Evolutionary conservation across 1,140 invertebrate species (phyloP).

Genomic region (Sarcophaga peregrina): DNA sequence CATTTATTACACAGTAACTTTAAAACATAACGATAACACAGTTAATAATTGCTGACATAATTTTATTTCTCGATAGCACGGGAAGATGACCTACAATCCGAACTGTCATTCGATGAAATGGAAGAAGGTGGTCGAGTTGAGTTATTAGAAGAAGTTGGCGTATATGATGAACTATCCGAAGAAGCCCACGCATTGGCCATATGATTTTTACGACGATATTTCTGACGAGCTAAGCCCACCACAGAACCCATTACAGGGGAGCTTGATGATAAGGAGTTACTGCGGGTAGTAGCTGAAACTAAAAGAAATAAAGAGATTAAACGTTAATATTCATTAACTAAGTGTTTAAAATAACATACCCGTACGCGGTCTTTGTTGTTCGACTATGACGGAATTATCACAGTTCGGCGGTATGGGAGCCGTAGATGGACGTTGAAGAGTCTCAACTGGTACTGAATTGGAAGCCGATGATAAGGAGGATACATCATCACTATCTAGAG

Average conservation of each 20-base stretch:
- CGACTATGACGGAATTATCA: neutral
- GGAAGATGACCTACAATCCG: neutral
- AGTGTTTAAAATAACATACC: slow-evolving; percentile 25
- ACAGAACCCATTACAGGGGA: slow-evolving; percentile 61
- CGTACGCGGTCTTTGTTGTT: neutral
- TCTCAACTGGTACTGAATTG: slow-evolving; percentile 7
- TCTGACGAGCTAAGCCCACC: slow-evolving; percentile 56
- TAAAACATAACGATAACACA: too few species aligned
- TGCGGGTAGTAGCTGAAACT: slow-evolving; percentile 37
- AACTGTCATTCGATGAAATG: slow-evolving; percentile 9
- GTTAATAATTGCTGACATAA: neutral
- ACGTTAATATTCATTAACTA: neutral
- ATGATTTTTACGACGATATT: slow-evolving; percentile 51
- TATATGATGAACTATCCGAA: slow-evolving; percentile 54
- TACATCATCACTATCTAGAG: slow-evolving; percentile 46
- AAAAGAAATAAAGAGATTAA: slow-evolving; percentile 4
- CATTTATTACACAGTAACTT: too few species aligned
- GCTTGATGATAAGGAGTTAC: slow-evolving; percentile 22
- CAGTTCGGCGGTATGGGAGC: slow-evolving; percentile 47
- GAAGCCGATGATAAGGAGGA: slow-evolving; percentile 56
- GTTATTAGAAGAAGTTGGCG: slow-evolving; percentile 49
- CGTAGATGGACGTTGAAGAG: slow-evolving; percentile 50
- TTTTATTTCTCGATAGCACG: neutral
- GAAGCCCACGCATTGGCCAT: slow-evolving; percentile 59
- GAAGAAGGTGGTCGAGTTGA: slow-evolving; percentile 28